Evolutionary conservation across 2,797 vertebrate species (phyloP), one percentile per base, ranked within the genome.

Genomic region (Gobionotothen gibberifrons): DNA sequence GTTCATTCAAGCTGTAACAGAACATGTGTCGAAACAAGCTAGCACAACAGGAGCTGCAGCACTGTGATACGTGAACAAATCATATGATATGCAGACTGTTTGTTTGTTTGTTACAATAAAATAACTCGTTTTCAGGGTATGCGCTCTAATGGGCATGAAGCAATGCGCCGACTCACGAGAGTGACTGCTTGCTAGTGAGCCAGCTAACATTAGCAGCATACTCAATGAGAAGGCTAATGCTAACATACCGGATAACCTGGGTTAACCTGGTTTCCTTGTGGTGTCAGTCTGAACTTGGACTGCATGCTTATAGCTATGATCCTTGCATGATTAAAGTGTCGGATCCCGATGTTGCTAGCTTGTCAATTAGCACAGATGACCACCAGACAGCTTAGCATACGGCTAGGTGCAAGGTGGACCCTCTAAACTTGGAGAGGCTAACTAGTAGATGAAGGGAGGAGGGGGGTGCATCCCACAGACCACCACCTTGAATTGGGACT

Each of bases 21-120:
- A 90, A 89, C 93, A 94, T 91, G 94, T 94, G 94, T 73, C 72
- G 61, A 48, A 22, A 13, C 26, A 47, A 63, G 26, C 43, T 46
- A 46, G 55, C 48, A 15, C 26, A 72, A 49, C 46, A 47, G 10
- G 4, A 48, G n/a, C 53, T 14, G 47, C n/a, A 4, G 26, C 52
- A 10, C 1, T 22, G 15, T 36, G 7, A 36, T 3, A 43, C 21
- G 15, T 19, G 0, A 16, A n/a, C 2, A 58, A 15, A 52, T 1
- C 22, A 8, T 8, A 11, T 17, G 36, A 21, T 43, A 22, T 2
- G 17, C 1, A 56, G 1, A 1, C 5, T 15, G 2, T 2, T 32
- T 1, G 1, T 9, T 5, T 47, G 43, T 9, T 5, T 47, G 43
- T 3, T 13, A 2, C 5, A n/a, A 16, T 17, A 8, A 56, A 7